These are phyloP conservation scores for Dasypogon diadema DNA, from an alignment of 2,888 invertebrate genomes.

Conservation along the genomic window DNA sequence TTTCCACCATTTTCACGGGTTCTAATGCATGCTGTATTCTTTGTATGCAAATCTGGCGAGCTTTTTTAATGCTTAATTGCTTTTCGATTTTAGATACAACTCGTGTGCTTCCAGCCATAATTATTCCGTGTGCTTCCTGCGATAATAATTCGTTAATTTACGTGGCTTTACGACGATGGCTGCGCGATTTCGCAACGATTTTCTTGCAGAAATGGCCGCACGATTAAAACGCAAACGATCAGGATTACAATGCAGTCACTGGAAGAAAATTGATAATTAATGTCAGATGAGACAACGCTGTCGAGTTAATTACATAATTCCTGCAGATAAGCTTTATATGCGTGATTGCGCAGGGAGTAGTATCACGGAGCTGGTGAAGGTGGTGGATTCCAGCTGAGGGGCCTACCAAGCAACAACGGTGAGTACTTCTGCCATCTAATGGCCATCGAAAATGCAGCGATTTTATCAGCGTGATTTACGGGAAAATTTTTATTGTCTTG, in stretches of 20 bases:
- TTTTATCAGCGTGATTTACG: no score
- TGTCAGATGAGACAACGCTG: constrained; percentile 40
- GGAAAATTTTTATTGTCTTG: no score
- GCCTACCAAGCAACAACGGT: no score
- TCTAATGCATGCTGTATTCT: background rate
- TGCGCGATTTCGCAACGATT: constrained; percentile 24
- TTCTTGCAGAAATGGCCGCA: constrained; percentile 1
- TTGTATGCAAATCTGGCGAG: constrained; percentile 16
- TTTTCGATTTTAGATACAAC: constrained; percentile 35
- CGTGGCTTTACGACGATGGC: background rate
- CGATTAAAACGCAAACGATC: constrained; percentile 27
- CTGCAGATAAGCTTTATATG: constrained; percentile 13
- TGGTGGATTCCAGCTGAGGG: no score
- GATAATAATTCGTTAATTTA: constrained; percentile 43
- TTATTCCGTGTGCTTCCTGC: constrained; percentile 33
- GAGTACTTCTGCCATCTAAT: no score
- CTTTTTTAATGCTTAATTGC: constrained; percentile 27
- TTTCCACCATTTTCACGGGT: background rate
- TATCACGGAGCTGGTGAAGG: no score
- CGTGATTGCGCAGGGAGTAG: background rate
- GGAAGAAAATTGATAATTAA: constrained; percentile 47
- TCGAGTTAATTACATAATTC: constrained; percentile 41
- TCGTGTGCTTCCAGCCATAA: constrained; percentile 25
- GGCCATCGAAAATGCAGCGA: no score
- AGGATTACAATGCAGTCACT: constrained; percentile 40